Conservation (phyloP, 2,797 vertebrate species). For the Oryzias sinensis region DNA sequence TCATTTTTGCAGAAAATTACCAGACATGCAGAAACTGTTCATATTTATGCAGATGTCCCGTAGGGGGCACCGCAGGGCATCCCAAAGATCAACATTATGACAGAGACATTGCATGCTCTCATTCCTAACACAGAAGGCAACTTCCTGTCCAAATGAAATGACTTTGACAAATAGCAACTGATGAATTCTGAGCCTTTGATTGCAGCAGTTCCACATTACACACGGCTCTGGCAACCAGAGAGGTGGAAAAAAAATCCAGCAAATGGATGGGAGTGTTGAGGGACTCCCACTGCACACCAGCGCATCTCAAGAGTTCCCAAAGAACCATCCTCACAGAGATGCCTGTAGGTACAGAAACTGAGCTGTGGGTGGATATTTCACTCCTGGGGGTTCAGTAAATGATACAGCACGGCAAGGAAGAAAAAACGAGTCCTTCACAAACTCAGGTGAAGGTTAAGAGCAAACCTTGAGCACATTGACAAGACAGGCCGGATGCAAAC, state of each 20-base stretch:
- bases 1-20: too few relatives aligned
- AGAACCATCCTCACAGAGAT: slow-evolving; percentile 49
- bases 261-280: slow-evolving; percentile 31
- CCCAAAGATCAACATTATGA: slow-evolving; percentile 56
- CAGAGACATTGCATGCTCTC: slow-evolving; percentile 24
- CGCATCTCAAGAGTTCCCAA: slow-evolving; percentile 43
- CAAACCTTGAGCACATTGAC: slow-evolving; percentile 15
- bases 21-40: slow-evolving; percentile 20
- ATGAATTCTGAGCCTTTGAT: slow-evolving; percentile 33
- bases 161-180: slow-evolving; percentile 43
- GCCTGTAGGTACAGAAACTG: slow-evolving; percentile 47
- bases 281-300: slow-evolving; percentile 38
- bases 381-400: slow-evolving; percentile 22
- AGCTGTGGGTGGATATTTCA: slow-evolving; percentile 35
- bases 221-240: slow-evolving; percentile 23
- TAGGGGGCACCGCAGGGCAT: slow-evolving; percentile 25
- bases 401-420: slow-evolving; percentile 10
- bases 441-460: slow-evolving; percentile 32
- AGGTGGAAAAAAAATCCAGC: slow-evolving; percentile 22
- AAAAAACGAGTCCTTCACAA: slow-evolving; percentile 9
- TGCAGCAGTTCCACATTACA: slow-evolving; percentile 11
- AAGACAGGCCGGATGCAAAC: slow-evolving; percentile 27
- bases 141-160: slow-evolving; percentile 35
- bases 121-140: slow-evolving; percentile 27
- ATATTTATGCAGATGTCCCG: slow-evolving; percentile 37